Percentiles rank a stretch among this genome's conserved stretches.
Evolutionary conservation across 2,797 vertebrate genomes (phyloP).

Genomic region (Hipposideros larvatus): DNA sequence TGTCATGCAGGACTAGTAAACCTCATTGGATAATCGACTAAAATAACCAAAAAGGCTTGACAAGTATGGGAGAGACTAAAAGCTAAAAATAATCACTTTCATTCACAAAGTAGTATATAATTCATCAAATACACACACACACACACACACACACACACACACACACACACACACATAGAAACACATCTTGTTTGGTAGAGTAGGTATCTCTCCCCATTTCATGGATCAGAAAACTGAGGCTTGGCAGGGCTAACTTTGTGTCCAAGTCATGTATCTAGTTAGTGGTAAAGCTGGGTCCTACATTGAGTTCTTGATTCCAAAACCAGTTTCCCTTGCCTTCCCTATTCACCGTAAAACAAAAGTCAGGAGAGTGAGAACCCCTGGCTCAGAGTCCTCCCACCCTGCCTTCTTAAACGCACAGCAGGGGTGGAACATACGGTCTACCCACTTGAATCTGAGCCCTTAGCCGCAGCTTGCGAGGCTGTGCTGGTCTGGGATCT

Average conservation of each 20-base stretch:
- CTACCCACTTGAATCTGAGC: background rate
- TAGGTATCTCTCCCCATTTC: background rate
- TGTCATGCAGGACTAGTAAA: background rate
- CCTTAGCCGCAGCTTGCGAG: background rate
- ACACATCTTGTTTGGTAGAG: background rate
- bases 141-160: background rate
- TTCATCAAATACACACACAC: background rate
- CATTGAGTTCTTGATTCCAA: background rate
- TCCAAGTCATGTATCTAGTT: background rate
- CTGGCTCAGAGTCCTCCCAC: background rate
- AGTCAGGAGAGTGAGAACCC: background rate
- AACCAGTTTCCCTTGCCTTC: background rate
- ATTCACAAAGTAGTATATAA: background rate
- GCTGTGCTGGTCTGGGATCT: background rate
- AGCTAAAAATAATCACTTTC: conserved; percentile 9
- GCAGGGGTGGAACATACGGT: background rate
- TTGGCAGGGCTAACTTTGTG: background rate
- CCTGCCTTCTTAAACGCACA: background rate
- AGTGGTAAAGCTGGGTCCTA: background rate
- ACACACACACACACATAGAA: background rate
- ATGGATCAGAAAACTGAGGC: background rate
- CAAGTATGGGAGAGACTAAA: background rate
- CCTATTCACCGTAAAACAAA: background rate
- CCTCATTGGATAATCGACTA: background rate
- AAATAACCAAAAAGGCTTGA: background rate